Evolutionary conservation across 2,888 invertebrate species (phyloP).

Genomic region (Xylota segnis): DNA sequence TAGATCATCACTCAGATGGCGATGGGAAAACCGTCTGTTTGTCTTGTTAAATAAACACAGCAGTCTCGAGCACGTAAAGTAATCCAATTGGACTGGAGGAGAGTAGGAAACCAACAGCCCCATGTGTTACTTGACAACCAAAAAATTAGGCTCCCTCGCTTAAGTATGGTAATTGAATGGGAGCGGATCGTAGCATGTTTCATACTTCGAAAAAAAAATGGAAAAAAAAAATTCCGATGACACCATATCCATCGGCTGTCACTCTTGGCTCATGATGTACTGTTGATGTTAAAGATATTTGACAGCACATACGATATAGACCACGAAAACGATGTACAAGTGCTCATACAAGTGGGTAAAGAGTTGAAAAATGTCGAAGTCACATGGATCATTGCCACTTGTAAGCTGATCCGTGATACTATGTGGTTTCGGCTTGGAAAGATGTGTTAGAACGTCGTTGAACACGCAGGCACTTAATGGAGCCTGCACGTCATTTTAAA

Average conservation of each 20-base stretch:
- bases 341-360: constrained; percentile 65
- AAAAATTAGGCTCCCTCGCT: constrained; percentile 44
- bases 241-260: constrained; percentile 74
- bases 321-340: constrained; percentile 57
- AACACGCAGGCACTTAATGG: no score
- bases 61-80: constrained; percentile 39
- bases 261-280: constrained; percentile 59
- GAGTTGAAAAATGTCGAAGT: constrained; percentile 61
- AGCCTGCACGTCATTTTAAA: no score
- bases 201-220: constrained; percentile 15
- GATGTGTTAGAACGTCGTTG: not conserved
- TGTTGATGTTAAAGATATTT: constrained; percentile 66
- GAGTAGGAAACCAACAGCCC: constrained; percentile 77
- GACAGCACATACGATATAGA: constrained; percentile 60
- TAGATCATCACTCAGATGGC: constrained; percentile 73
- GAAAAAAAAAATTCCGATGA: constrained; percentile 40
- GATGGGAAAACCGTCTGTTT: constrained; percentile 74
- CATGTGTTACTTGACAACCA: constrained; percentile 66
- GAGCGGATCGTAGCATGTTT: constrained; percentile 40
- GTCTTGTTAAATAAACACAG: constrained; percentile 68
- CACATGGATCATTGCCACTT: constrained; percentile 59
- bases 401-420: constrained; percentile 60
- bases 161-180: constrained; percentile 45
- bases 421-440: constrained; percentile 8
- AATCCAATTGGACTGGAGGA: constrained; percentile 79